Percentiles rank a stretch among this genome's conserved stretches.
phyloP scores from a whole-genome alignment of 2,888 invertebrate genomes.

The Antheraea yamamai region DNA sequence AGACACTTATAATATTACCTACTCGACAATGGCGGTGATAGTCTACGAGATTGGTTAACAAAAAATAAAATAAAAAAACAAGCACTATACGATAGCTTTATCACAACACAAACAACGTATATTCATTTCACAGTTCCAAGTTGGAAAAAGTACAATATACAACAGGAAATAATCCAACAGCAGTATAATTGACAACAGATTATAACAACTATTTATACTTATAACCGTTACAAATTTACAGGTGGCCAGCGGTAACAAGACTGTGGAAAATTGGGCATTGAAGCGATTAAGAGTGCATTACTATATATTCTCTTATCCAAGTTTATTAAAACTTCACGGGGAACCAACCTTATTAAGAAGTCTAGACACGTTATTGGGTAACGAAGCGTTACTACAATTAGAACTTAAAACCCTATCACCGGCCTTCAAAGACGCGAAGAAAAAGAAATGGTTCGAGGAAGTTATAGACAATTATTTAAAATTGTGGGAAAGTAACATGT shows the following conservation, averaged over 20 bases:
- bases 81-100: too few species aligned
- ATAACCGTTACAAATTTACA: conserved; percentile 32
- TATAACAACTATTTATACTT: too few species aligned
- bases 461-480: conserved; percentile 94
- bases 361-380: conserved; percentile 87
- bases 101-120: too few species aligned
- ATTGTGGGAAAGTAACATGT: conserved; percentile 95
- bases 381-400: conserved; percentile 92
- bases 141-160: too few species aligned
- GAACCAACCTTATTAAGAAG: conserved; percentile 86
- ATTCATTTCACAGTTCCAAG: too few species aligned
- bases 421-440: conserved; percentile 88
- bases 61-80: too few species aligned
- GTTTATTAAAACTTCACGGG: conserved; percentile 91
- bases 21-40: too few species aligned
- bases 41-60: too few species aligned
- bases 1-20: too few species aligned
- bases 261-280: conserved; percentile 89
- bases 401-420: conserved; percentile 90
- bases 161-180: too few species aligned
- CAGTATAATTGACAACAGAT: too few species aligned
- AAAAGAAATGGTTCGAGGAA: conserved; percentile 92
- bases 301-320: conserved; percentile 91
- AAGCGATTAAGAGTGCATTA: conserved; percentile 87
- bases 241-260: conserved; percentile 90